Percentiles rank a stretch among this genome's conserved stretches.
These are phyloP conservation scores for Grammomys surdaster DNA, from an alignment of 2,113 vertebrate genomes.

Conservation along the genomic window DNA sequence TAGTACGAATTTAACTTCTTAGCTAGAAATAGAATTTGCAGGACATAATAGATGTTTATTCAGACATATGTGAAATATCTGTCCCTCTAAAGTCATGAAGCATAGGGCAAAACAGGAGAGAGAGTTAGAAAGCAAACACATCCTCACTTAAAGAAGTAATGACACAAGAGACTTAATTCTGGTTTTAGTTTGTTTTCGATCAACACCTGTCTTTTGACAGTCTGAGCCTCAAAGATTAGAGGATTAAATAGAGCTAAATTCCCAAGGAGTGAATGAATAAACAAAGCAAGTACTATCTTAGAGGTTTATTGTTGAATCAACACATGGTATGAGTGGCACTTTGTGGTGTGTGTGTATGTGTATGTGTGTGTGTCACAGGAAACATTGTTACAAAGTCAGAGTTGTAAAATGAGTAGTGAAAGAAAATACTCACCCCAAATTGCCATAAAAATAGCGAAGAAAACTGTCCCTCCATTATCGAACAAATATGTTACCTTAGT, in stretches of 20 bases:
- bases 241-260: not conserved
- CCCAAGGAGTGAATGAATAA: not conserved
- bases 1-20: slow-evolving; percentile 40
- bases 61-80: not conserved
- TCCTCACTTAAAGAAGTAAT: not conserved
- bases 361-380: not conserved
- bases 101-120: not conserved
- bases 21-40: not conserved
- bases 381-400: not conserved
- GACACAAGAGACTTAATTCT: not conserved
- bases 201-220: not conserved
- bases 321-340: not conserved
- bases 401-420: not conserved
- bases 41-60: not conserved
- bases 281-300: not conserved
- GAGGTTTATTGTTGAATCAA: not conserved
- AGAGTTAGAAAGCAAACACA: not conserved
- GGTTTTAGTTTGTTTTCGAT: not conserved
- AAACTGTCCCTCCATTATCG: slow-evolving; percentile 92
- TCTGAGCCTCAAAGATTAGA: not conserved
- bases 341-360: not conserved
- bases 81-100: not conserved
- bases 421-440: slow-evolving; percentile 90
- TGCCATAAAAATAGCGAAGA: slow-evolving; percentile 93
- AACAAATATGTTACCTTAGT: slow-evolving; percentile 91